Percentiles rank a stretch among this genome's conserved stretches.
Evolutionary conservation across 2,888 invertebrate species (phyloP).

Genomic region (Agonopterix arenella): DNA sequence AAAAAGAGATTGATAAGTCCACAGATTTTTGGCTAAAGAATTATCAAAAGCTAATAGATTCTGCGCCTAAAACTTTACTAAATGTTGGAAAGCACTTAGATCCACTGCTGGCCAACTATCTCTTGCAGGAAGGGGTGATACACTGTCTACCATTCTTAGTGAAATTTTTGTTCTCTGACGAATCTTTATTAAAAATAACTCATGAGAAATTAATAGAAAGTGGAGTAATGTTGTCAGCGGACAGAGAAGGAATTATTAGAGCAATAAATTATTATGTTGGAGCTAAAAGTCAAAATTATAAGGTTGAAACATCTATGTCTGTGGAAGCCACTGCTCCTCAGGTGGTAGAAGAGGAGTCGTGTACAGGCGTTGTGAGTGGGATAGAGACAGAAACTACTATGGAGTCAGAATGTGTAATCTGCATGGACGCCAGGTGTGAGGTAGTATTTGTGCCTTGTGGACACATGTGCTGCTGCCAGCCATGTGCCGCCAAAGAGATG

Average conservation of each 20-base stretch:
- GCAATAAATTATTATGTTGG: constrained; percentile 79
- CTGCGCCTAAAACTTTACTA: constrained; percentile 81
- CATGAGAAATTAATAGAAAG: constrained; percentile 74
- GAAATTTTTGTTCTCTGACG: constrained; percentile 72
- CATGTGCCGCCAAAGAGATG: constrained; percentile 79
- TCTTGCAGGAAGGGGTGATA: constrained; percentile 83
- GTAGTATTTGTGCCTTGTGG: constrained; percentile 92
- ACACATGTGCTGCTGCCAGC: constrained; percentile 88
- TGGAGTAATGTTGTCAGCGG: constrained; percentile 73
- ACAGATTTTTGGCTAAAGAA: constrained; percentile 86
- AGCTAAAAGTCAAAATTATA: constrained; percentile 40
- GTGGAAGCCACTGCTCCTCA: constrained; percentile 34
- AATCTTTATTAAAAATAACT: constrained; percentile 70
- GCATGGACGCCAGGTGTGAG: constrained; percentile 83
- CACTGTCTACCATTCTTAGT: constrained; percentile 87
- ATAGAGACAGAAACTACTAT: constrained; percentile 38
- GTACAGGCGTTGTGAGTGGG: constrained; percentile 45
- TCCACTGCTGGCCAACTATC: constrained; percentile 80
- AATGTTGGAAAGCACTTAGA: constrained; percentile 80
- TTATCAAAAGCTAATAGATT: constrained; percentile 89
- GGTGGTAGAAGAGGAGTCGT: constrained; percentile 30
- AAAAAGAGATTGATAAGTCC: constrained; percentile 68
- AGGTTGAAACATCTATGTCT: constrained; percentile 24
- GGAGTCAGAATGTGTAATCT: constrained; percentile 87
- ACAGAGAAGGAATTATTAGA: constrained; percentile 78